Conservation (phyloP, 2,113 vertebrate species). For the Eira barbara region DNA sequence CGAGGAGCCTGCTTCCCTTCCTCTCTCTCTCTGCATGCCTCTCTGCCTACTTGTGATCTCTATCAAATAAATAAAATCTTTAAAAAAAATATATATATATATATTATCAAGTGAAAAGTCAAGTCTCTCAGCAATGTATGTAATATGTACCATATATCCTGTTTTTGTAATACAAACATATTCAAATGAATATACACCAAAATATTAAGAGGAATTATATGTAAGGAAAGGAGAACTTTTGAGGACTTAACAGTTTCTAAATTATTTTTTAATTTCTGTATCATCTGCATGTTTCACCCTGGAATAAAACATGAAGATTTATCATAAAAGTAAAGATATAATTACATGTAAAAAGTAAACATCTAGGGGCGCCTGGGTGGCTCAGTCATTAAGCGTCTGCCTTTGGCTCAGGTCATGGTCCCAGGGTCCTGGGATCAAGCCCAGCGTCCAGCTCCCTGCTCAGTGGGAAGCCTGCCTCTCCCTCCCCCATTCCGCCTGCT, state of each 20-base stretch:
- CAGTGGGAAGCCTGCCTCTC: too few species aligned
- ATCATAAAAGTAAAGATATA: neutral
- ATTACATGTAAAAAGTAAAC: slow-evolving; percentile 23
- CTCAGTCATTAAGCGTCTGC: too few species aligned
- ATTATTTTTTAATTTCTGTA: neutral
- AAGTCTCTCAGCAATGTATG: neutral
- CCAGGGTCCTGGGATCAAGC: too few species aligned
- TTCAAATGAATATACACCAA: neutral
- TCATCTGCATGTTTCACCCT: neutral
- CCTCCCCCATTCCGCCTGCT: too few species aligned
- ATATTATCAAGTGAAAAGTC: neutral
- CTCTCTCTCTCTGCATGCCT: too few species aligned
- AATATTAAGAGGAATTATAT: neutral
- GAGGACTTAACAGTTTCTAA: neutral
- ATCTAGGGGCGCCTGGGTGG: neutral
- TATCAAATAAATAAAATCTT: too few species aligned
- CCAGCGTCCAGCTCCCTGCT: too few species aligned
- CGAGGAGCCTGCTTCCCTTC: too few species aligned
- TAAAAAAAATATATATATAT: too few species aligned
- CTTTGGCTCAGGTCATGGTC: too few species aligned
- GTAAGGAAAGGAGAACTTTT: neutral
- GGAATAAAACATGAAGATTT: neutral
- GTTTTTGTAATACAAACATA: slow-evolving; percentile 1
- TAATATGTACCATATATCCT: neutral
- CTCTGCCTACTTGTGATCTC: too few species aligned